These are phyloP conservation scores for Perca fluviatilis DNA, from an alignment of 2,113 vertebrate genomes.

Conservation along the genomic window DNA sequence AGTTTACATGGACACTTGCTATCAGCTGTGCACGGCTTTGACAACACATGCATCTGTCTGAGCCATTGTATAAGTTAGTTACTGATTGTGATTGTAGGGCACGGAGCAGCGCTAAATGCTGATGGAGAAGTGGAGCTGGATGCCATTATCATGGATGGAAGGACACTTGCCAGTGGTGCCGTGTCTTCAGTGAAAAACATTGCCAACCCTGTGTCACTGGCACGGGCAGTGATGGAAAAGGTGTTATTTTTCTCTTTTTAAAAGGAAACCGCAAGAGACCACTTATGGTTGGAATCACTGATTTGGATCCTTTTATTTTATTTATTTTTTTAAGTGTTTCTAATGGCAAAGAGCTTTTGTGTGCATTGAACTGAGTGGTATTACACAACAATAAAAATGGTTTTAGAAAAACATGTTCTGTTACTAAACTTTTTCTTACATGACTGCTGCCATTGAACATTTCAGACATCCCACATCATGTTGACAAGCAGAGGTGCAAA, in stretches of 20 bases:
- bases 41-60: background rate
- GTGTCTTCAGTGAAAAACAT: constrained; percentile 83
- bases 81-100: constrained; percentile 78
- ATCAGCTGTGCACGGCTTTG: background rate
- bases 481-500: constrained; percentile 81
- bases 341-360: background rate
- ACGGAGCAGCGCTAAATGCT: constrained; percentile 79
- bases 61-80: background rate
- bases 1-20: background rate
- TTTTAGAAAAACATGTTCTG: background rate
- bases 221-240: constrained; percentile 82
- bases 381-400: background rate
- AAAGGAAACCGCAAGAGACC: background rate
- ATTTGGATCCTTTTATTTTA: background rate
- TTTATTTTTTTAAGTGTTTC: no score
- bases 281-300: background rate
- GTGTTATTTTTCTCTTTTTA: constrained; percentile 21
- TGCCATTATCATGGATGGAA: constrained; percentile 85
- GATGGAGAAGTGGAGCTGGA: constrained; percentile 84
- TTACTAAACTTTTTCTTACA: constrained; percentile 18
- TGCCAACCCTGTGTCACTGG: constrained; percentile 84
- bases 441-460: constrained; percentile 37
- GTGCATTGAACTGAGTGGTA: background rate
- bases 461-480: constrained; percentile 82
- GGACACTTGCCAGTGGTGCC: constrained; percentile 79